These are phyloP conservation scores for Lontra canadensis DNA, from an alignment of 2,113 vertebrate species.

Conservation along the genomic window DNA sequence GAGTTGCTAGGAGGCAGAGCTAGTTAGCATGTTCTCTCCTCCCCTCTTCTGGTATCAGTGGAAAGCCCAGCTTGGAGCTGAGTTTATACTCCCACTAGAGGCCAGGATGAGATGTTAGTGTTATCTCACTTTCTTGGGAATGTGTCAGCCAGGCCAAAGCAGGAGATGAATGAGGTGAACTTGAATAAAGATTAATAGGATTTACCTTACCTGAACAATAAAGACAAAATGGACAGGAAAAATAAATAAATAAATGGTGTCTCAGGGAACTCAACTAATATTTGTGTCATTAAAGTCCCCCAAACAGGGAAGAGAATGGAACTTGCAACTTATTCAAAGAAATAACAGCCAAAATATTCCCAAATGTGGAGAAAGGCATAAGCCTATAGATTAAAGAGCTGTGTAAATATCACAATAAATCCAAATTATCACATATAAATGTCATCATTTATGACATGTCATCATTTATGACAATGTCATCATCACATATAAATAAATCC, in stretches of 20 bases:
- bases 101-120: too few species aligned
- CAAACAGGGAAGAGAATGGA: background rate
- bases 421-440: background rate
- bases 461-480: too few species aligned
- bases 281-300: background rate
- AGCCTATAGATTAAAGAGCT: conserved; percentile 7
- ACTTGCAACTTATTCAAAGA: conserved; percentile 23
- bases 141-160: background rate
- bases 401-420: background rate
- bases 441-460: too few species aligned
- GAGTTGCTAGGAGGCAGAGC: background rate
- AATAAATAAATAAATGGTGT: background rate
- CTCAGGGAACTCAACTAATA: background rate
- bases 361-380: background rate
- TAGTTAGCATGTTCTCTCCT: background rate
- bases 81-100: background rate
- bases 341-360: background rate
- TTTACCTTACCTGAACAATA: background rate
- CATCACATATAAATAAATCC: too few species aligned
- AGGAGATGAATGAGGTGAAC: background rate
- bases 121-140: background rate
- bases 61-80: background rate
- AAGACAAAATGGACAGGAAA: background rate
- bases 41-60: background rate
- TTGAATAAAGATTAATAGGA: background rate